Evolutionary conservation across 2,797 vertebrate species (phyloP).

Genomic region (Champsocephalus esox): DNA sequence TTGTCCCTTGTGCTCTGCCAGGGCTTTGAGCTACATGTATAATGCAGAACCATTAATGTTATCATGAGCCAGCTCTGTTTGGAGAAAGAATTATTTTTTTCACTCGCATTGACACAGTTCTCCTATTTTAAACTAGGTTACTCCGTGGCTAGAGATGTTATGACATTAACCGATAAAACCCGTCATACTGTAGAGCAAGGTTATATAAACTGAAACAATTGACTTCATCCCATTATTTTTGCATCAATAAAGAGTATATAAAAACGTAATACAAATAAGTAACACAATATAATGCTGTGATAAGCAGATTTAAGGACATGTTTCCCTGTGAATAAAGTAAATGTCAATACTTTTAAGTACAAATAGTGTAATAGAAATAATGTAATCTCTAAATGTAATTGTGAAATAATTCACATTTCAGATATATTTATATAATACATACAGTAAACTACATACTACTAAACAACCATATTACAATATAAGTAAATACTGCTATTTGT

Average conservation of each 20-base stretch:
- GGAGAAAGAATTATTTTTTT: constrained; percentile 10
- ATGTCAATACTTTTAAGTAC: too few species aligned
- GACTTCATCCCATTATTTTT: neutral
- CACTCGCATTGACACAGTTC: constrained; percentile 22
- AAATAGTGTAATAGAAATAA: too few species aligned
- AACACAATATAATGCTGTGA: neutral
- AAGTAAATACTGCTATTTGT: too few species aligned
- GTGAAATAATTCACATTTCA: too few species aligned
- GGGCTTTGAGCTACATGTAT: constrained; percentile 18
- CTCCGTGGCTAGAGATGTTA: neutral
- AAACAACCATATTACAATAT: too few species aligned
- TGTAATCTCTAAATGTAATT: too few species aligned
- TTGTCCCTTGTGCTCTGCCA: constrained; percentile 10
- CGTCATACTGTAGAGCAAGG: neutral
- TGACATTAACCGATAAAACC: neutral
- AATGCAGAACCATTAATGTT: neutral
- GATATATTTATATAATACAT: too few species aligned
- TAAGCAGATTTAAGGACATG: neutral
- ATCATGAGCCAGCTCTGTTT: neutral
- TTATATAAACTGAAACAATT: neutral
- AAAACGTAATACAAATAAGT: neutral
- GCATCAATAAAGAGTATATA: neutral
- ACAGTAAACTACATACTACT: too few species aligned
- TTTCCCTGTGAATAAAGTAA: too few species aligned
- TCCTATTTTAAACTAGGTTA: constrained; percentile 38